Evolutionary conservation across 2,113 vertebrate genomes (phyloP).

Genomic region (Turdus rufiventris): DNA sequence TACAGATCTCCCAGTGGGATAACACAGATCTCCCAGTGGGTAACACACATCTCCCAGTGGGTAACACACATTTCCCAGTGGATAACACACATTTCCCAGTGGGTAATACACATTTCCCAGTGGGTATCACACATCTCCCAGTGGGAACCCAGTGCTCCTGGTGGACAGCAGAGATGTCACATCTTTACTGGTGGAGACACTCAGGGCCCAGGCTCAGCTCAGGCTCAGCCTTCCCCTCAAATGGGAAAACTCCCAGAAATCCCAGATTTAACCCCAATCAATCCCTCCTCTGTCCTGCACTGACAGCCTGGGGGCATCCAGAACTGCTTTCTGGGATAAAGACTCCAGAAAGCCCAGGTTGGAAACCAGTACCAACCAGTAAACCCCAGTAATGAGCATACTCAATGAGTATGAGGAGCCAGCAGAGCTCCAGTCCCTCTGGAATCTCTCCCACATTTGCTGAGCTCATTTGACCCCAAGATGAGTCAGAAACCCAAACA

Average conservation of each 20-base stretch:
- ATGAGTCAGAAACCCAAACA: conserved; percentile 22
- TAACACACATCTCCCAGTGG: background rate
- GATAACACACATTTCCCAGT: no score
- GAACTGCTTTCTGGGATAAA: background rate
- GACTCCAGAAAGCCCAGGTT: background rate
- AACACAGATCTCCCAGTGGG: background rate
- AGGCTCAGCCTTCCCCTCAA: fast-evolving
- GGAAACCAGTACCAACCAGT: background rate
- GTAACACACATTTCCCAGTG: background rate
- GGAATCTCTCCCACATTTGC: background rate
- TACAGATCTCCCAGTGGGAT: background rate
- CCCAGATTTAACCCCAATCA: background rate
- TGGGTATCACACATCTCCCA: background rate
- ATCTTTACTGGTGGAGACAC: fast-evolving
- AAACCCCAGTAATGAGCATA: background rate
- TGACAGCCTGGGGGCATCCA: fast-evolving
- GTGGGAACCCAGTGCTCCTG: background rate
- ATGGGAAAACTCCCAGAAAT: background rate
- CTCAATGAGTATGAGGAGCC: background rate
- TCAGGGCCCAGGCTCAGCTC: fast-evolving
- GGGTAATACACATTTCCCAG: background rate
- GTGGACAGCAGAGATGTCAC: background rate
- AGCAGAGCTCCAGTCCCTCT: background rate
- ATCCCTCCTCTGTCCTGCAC: background rate
- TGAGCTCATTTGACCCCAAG: background rate